Evolutionary conservation across 1,140 invertebrate genomes (phyloP).

Genomic region (Neodiprion virginianus): DNA sequence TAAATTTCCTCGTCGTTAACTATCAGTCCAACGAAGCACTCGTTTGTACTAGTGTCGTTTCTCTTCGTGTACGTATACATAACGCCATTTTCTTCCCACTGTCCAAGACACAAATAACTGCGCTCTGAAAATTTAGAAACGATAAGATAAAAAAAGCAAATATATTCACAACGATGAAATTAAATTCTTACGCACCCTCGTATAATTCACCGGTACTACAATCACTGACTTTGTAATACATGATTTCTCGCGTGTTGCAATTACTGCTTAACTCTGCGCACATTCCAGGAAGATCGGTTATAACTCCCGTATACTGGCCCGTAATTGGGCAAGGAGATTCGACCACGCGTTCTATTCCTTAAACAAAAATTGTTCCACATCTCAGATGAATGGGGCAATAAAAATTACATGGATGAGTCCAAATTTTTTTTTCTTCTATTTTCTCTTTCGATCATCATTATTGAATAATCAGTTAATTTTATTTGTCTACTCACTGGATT

Average conservation of each 20-base stretch:
- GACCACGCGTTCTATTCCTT: slow-evolving; percentile 62
- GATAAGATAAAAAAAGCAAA: background rate
- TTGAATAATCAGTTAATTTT: background rate
- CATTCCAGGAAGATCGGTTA: slow-evolving; percentile 70
- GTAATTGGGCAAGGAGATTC: slow-evolving; percentile 73
- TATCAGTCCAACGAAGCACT: slow-evolving; percentile 77
- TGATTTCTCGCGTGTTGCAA: slow-evolving; percentile 72
- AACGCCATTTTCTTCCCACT: slow-evolving; percentile 72
- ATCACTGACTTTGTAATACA: slow-evolving; percentile 76
- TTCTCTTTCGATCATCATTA: background rate
- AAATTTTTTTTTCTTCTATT: background rate
- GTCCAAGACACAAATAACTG: slow-evolving; percentile 74
- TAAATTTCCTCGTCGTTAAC: slow-evolving; percentile 69
- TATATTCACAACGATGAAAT: background rate
- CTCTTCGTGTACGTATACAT: slow-evolving; percentile 76
- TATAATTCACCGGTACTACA: slow-evolving; percentile 69
- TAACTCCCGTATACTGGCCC: slow-evolving; percentile 72
- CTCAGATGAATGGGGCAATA: background rate
- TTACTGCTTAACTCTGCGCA: slow-evolving; percentile 78
- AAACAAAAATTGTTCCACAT: slow-evolving; percentile 29
- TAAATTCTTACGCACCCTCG: slow-evolving; percentile 62
- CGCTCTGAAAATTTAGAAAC: slow-evolving; percentile 62
- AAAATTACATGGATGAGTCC: background rate
- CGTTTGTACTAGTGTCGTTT: slow-evolving; percentile 69
- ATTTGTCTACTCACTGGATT: slow-evolving; percentile 65